Evolutionary conservation across 2,888 invertebrate genomes (phyloP).

Genomic region (Andrena flavipes): DNA sequence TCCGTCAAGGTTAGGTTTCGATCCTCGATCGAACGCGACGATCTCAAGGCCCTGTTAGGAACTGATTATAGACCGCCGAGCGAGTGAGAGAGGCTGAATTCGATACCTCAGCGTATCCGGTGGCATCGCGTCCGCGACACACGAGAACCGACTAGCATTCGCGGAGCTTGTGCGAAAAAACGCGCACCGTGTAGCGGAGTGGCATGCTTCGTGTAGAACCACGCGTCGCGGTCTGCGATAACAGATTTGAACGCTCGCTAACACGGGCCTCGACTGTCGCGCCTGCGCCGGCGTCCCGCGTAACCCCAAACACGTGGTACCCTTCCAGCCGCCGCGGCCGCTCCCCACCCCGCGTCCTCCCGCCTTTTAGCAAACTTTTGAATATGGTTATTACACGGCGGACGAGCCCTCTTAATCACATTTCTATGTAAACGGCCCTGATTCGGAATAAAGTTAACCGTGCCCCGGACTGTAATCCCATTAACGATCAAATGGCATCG

Average conservation of each 20-base stretch:
- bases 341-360: slow-evolving; percentile 14
- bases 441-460: no score
- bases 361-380: neutral
- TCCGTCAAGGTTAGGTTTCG: neutral
- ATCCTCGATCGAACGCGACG: slow-evolving; percentile 14
- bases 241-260: slow-evolving; percentile 75
- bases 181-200: slow-evolving; percentile 39
- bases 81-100: slow-evolving; percentile 11
- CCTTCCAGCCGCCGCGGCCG: slow-evolving; percentile 18
- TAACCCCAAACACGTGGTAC: slow-evolving; percentile 63
- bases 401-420: no score
- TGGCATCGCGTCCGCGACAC: slow-evolving; percentile 31
- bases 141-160: slow-evolving; percentile 35
- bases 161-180: slow-evolving; percentile 14
- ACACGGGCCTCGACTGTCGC: slow-evolving; percentile 62
- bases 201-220: slow-evolving; percentile 31
- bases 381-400: no score
- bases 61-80: slow-evolving; percentile 36
- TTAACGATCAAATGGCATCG: no score
- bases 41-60: slow-evolving; percentile 9
- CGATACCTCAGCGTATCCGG: slow-evolving; percentile 13
- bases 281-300: slow-evolving; percentile 70
- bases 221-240: slow-evolving; percentile 65
- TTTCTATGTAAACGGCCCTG: no score
- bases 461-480: no score